Base-by-base conservation (phyloP, 1,140 invertebrate genomes). In the Ostrea edulis region DNA sequence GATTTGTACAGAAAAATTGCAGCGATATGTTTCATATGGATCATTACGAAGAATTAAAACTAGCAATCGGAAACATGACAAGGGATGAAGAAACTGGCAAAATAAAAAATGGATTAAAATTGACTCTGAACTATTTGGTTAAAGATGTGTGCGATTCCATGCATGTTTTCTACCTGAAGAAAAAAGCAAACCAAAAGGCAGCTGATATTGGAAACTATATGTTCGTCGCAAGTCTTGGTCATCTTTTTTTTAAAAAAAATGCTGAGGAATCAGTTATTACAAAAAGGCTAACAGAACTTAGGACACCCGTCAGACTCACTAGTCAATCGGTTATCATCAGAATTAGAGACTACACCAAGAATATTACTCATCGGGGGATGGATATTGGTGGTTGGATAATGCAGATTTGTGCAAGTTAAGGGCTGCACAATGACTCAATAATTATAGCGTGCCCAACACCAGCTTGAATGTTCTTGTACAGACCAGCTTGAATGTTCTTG, bases 261-360 rank as follows among this genome's bases (percentile, higher is more conserved):
- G 84, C 89, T n/a, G 53, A 90, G 52, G 84, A 87, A 53, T 44
- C 77, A 5, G 22, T 82, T 83, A 25, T 68, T 9, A 65, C 22
- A 55, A 58, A 54, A 68, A 86, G 89, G 51, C 84, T 87, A 51
- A 8, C 55, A 12, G 35, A 77, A 22, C 44, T 90, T 14, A 83
- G 89, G 35, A 58, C 51, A 51, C 89, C 89, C 8, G 65, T 58
- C n/a, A 35, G 68, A 25, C 29, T 88, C 12, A 87, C 87, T 83
- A 44, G 52, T 52, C 62, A 86, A 68, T 25, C 83, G 25, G 82
- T 84, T 17, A 81, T 88, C 7, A 86, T 65, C 29, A 88, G 85
- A 65, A 25, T 90, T 7, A 88, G 89, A 51, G 11, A 62, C 22
- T 84, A 53, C 52, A 90, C 53, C 0, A 11, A 88, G 5, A 2